Percentiles rank a stretch among this genome's conserved stretches.
Conservation (phyloP, 2,797 vertebrate species). For the Pygocentrus nattereri region DNA sequence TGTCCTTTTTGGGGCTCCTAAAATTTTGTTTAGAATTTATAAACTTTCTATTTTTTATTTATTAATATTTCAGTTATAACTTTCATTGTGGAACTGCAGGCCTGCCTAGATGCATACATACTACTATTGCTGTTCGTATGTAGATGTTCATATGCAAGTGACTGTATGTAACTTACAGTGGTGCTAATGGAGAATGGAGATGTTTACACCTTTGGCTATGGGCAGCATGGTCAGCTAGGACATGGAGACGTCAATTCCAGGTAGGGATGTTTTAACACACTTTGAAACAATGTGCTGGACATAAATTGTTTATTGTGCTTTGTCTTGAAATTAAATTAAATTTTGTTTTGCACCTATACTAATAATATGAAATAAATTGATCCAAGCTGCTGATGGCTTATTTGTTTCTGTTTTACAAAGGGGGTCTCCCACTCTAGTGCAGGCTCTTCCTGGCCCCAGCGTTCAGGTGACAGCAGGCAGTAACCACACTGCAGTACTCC, state of each 20-base stretch:
- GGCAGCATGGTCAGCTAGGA: slow-evolving; percentile 97
- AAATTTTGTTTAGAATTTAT: no score
- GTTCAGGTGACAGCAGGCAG: slow-evolving; percentile 97
- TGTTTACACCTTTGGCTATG: slow-evolving; percentile 98
- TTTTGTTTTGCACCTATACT: not conserved
- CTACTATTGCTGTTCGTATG: not conserved
- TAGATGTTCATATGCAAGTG: not conserved
- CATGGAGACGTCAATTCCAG: slow-evolving; percentile 98
- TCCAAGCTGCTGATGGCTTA: slow-evolving; percentile 7
- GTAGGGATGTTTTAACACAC: slow-evolving; percentile 71
- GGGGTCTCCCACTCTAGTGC: slow-evolving; percentile 95
- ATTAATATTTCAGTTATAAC: no score
- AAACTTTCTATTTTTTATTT: no score
- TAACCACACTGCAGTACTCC: slow-evolving; percentile 97
- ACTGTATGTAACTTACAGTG: slow-evolving; percentile 76
- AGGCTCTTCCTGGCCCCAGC: slow-evolving; percentile 92
- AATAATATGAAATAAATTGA: not conserved
- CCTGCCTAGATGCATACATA: not conserved
- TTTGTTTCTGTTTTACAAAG: slow-evolving; percentile 70
- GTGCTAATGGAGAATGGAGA: slow-evolving; percentile 99
- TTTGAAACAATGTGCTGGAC: no score
- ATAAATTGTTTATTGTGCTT: not conserved
- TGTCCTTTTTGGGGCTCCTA: no score
- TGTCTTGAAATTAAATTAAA: no score
- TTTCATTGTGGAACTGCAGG: no score